phyloP scores from a whole-genome alignment of 2,888 invertebrate genomes.

The Tetranychus truncatus region DNA sequence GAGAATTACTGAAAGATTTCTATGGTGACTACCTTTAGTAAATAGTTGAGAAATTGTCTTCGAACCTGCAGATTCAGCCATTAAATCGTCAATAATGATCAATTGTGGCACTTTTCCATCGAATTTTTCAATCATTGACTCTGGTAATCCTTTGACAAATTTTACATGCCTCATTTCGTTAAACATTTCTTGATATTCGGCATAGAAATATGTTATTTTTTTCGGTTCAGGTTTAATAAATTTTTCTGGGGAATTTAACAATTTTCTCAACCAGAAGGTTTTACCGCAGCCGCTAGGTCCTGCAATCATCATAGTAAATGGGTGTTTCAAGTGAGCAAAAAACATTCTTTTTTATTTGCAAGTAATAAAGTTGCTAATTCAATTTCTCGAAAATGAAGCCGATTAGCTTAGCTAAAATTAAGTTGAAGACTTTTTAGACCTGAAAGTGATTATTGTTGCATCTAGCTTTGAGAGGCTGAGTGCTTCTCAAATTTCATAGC shows the following conservation, averaged over 20 bases:
- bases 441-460: no score
- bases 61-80: neutral
- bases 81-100: neutral
- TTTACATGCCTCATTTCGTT: neutral
- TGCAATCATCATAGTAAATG: neutral
- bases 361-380: no score
- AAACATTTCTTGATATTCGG: neutral
- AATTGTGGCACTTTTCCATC: neutral
- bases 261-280: neutral
- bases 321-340: neutral
- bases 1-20: neutral
- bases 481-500: no score
- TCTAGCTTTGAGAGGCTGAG: no score
- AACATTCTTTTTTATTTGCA: neutral
- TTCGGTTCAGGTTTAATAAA: neutral
- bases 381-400: no score
- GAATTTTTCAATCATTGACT: neutral
- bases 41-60: neutral
- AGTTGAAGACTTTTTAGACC: no score
- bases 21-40: neutral
- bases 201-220: neutral
- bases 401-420: no score
- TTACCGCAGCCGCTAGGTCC: neutral
- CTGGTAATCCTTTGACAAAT: neutral
- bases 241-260: neutral